Evolutionary conservation across 2,888 invertebrate genomes (phyloP), one percentile per base, ranked within the genome.

Genomic region (Monopis laevigella): DNA sequence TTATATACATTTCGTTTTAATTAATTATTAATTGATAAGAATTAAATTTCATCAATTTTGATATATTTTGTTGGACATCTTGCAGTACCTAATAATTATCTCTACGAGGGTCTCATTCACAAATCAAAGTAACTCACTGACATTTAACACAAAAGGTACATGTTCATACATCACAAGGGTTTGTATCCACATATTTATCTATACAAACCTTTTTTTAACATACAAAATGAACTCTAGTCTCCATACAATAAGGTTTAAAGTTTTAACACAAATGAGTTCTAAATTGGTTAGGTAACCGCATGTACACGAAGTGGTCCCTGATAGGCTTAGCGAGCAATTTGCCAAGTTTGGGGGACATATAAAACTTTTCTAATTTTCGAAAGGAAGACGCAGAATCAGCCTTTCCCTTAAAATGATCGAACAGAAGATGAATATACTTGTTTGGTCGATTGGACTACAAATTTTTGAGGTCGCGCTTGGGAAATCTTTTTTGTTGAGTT

Each of bases 301-400:
- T 19, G 36, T 36, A 21, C 13, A 36, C 36, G 21, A 21, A 36
- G 36, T 21, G 36, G 36, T 36, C 36, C 16, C 36, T 36, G 36
- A 36, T 36, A 36, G 36, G 36, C 36, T 36, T 36, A 36, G 36
- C 46, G 46, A 49, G 54, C 58, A 59, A 59, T 59, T 58, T 46
- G 51, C 45, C 48, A 51, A 52, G 53, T 57, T 56, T 55, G 51
- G 46, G 53, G 53, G 52, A 51, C 55, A 54, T 53, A 56, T 54
- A 54, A 62, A 67, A 69, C 62, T 68, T 68, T 67, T 61, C 61
- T 62, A 64, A 68, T 66, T 66, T 65, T 53, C 57, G 54, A 50
- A 50, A 52, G 16, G 32, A 13, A 16, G n/a, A 26, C 24, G 45
- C 21, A 36, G 51, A 57, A 56, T 56, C 55, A 50, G 51, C 51